Evolutionary conservation across 2,797 vertebrate genomes (phyloP), one percentile per base, ranked within the genome.

Genomic region (Sus cebifrons): DNA sequence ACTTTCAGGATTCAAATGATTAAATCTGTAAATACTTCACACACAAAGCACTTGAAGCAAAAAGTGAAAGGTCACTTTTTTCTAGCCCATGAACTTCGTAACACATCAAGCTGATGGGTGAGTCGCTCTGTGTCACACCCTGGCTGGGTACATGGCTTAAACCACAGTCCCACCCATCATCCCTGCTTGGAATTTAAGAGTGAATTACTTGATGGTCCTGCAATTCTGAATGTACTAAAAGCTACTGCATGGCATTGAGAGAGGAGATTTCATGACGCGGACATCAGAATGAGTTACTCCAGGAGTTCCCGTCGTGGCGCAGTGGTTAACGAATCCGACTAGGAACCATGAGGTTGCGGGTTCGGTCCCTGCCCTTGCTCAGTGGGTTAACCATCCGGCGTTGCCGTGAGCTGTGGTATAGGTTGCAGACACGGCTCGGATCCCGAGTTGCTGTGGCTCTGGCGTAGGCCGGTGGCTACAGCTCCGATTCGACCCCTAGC

Each of bases 141-240:
- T 7, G 20, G 18, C 32, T 87, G 8, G 23, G 71, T 13, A 56
- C 20, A 15, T 14, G 11, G 17, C 0, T 8, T 5, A 21, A 44
- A 29, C 16, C 25, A 65, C 11, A 12, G 74, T 18, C 5, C 0
- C 65, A 27, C 5, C 1, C 75, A 21, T 20, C 3, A 36, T 17
- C 2, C 11, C 10, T 52, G 58, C 44, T 67, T 0, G 0, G 17
- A 67, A 32, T 3, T 29, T 32, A 17, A 0, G 27, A 32, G n/a
- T 0, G 7, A 23, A 36, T 5, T 4, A 4, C 12, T 29, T 1
- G 2, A 5, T 0, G 21, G n/a, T 3, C 7, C 15, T 9, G 8
- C 11, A 6, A 44, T 6, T 29, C 13, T 56, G 27, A 64, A 49
- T 11, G 20, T 7, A 13, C 14, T 3, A 18, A 5, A 44, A 32